Conservation (phyloP, 2,888 invertebrate genomes). For the Ceriagrion tenellum region DNA sequence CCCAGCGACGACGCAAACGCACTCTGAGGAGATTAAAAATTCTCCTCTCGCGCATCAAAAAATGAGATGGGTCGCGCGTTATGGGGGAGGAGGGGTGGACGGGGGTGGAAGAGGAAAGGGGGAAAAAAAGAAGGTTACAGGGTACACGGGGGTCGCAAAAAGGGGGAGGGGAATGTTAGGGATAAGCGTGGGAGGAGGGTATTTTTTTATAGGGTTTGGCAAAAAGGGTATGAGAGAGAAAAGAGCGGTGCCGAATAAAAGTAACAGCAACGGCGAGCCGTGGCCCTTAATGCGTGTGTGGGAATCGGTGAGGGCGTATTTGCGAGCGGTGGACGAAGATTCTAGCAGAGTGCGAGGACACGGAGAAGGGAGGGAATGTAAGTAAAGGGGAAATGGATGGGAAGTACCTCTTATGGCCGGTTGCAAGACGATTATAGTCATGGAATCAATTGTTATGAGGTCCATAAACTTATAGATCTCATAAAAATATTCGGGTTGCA, state of each 20-base stretch:
- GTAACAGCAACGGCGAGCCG: too few relatives aligned
- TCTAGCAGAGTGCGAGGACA: too few relatives aligned
- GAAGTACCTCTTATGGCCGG: neutral
- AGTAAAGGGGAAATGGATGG: neutral
- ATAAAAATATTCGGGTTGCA: too few relatives aligned
- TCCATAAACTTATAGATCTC: too few relatives aligned
- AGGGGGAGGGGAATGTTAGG: neutral
- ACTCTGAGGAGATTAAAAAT: constrained; percentile 26
- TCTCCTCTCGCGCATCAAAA: constrained; percentile 30
- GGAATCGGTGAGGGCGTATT: neutral
- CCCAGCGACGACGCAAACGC: neutral
- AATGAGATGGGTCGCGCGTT: neutral
- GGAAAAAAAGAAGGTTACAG: neutral
- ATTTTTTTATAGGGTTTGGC: neutral
- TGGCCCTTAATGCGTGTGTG: too few relatives aligned
- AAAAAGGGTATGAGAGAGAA: neutral
- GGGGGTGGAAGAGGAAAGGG: neutral
- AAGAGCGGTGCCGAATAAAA: neutral
- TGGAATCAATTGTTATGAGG: too few relatives aligned
- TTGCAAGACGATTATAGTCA: too few relatives aligned
- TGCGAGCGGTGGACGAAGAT: neutral
- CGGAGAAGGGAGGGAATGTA: neutral
- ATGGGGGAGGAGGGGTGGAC: neutral
- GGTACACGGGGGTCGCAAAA: neutral
- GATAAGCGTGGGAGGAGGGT: neutral